Percentiles rank a stretch among this genome's conserved stretches.
Evolutionary conservation across 2,888 invertebrate genomes (phyloP).

Genomic region (Ophion costatus): DNA sequence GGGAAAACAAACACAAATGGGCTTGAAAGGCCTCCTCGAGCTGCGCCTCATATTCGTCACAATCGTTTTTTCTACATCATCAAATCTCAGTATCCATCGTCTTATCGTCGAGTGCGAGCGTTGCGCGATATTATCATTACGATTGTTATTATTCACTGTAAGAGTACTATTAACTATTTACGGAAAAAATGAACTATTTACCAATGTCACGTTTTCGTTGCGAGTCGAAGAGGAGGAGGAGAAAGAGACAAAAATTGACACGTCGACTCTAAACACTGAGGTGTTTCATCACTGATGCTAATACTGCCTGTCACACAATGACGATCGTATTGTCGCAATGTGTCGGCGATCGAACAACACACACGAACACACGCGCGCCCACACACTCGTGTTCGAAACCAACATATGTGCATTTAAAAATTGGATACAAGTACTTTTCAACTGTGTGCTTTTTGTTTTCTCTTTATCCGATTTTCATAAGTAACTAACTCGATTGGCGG

Average conservation of each 20-base stretch:
- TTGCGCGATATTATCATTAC: constrained; percentile 56
- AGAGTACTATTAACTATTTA: constrained; percentile 57
- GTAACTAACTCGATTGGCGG: too few relatives aligned
- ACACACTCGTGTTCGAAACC: too few relatives aligned
- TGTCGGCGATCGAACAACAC: constrained; percentile 40
- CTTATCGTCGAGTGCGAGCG: constrained; percentile 25
- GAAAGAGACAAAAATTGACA: constrained; percentile 27
- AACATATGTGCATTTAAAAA: too few relatives aligned
- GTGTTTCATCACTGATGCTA: constrained; percentile 60
- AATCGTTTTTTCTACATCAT: constrained; percentile 42
- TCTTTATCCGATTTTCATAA: too few relatives aligned
- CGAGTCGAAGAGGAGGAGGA: constrained; percentile 1
- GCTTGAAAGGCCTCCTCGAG: background rate
- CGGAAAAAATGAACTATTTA: constrained; percentile 35
- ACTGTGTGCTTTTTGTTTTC: background rate
- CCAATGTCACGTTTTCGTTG: constrained; percentile 3
- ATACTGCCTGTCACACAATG: constrained; percentile 38
- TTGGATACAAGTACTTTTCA: too few relatives aligned
- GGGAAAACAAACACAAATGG: constrained; percentile 7
- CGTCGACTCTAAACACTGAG: constrained; percentile 38
- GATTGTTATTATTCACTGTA: constrained; percentile 62
- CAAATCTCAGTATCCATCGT: constrained; percentile 2
- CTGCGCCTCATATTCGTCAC: constrained; percentile 10
- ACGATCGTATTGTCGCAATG: constrained; percentile 21
- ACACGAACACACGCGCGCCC: background rate